Conservation (phyloP, 2,888 invertebrate species). For the Volucella inanis region DNA sequence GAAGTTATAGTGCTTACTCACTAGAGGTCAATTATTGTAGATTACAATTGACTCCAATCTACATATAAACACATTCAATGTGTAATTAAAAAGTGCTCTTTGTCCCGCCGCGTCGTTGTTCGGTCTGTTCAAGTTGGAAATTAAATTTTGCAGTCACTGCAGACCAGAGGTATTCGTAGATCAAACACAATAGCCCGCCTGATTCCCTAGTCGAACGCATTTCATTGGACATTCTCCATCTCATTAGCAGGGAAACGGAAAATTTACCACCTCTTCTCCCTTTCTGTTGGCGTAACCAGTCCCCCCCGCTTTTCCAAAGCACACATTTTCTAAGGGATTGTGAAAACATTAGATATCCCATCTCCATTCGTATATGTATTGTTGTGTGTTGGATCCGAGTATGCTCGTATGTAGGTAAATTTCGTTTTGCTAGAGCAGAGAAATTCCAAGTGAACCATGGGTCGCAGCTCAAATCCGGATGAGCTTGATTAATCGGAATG, state of each 20-base stretch:
- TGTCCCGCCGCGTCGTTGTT: neutral
- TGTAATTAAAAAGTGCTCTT: constrained; percentile 41
- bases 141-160: constrained; percentile 1
- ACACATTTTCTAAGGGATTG: no score
- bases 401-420: constrained; percentile 3
- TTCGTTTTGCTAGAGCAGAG: constrained; percentile 16
- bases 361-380: neutral
- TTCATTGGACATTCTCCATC: constrained; percentile 61
- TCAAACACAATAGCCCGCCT: constrained; percentile 31
- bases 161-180: neutral
- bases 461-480: constrained; percentile 71
- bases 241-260: constrained; percentile 47
- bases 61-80: constrained; percentile 26
- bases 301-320: no score
- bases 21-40: constrained; percentile 33
- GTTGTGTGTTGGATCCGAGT: no score
- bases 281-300: neutral
- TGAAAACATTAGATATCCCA: constrained; percentile 4
- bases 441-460: constrained; percentile 55
- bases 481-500: constrained; percentile 74
- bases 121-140: neutral
- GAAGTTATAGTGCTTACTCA: no score
- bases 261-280: neutral
- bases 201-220: constrained; percentile 46
- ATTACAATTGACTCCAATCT: constrained; percentile 42